These are phyloP conservation scores for Sebastes taczanowskii DNA, from an alignment of 2,797 vertebrate species.

Conservation along the genomic window DNA sequence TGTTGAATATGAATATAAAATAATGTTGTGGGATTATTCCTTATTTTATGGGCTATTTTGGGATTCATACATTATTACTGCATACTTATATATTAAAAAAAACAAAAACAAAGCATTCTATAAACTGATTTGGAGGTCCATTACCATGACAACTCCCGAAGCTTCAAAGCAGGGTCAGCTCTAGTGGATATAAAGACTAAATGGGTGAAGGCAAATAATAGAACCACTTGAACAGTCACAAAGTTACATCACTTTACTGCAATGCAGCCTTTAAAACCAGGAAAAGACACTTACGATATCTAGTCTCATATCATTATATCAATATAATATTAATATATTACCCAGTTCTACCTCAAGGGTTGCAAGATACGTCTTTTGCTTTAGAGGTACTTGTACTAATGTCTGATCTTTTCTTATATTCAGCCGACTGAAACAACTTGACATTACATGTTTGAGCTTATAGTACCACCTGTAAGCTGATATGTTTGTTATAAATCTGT, in stretches of 20 bases:
- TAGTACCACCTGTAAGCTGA: not conserved
- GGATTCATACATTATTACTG: no score
- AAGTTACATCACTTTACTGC: not conserved
- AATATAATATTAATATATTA: no score
- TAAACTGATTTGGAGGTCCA: no score
- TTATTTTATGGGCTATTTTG: no score
- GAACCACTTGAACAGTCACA: not conserved
- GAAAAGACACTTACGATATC: not conserved
- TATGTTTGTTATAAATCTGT: not conserved
- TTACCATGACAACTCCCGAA: no score
- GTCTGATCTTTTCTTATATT: not conserved
- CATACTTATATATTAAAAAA: no score
- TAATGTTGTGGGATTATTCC: no score
- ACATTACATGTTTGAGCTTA: not conserved
- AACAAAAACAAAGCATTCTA: no score
- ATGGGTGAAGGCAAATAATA: not conserved
- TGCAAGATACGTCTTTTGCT: not conserved
- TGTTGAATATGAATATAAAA: no score
- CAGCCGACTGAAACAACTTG: not conserved
- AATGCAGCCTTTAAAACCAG: not conserved
- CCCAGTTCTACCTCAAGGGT: not conserved
- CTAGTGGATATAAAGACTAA: not conserved
- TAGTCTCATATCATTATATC: no score
- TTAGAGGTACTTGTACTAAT: not conserved
- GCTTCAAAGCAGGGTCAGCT: no score